A percentile compares a stretch with the other conserved stretches of the same genome.
These are phyloP conservation scores for Drosophila tanythrix DNA, from an alignment of 2,888 invertebrate genomes.

Conservation along the genomic window DNA sequence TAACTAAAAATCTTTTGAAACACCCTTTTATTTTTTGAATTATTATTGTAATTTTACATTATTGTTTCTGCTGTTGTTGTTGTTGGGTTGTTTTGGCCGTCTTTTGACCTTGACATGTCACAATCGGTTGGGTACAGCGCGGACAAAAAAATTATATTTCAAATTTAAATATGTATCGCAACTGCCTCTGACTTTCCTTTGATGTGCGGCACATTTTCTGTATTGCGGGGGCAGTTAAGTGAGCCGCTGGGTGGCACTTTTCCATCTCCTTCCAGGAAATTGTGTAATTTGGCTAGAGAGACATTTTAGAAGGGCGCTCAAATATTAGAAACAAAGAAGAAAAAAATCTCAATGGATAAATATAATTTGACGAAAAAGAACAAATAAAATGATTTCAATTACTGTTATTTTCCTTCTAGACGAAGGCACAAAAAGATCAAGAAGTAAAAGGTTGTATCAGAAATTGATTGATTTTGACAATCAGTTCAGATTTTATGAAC, in stretches of 20 bases:
- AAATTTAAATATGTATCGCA: slow-evolving; percentile 38
- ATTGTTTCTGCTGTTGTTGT: neutral
- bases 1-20: slow-evolving; percentile 30
- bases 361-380: neutral
- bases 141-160: slow-evolving; percentile 30
- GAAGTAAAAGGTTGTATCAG: neutral
- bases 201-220: slow-evolving; percentile 43
- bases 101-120: slow-evolving; percentile 49
- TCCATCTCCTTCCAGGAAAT: slow-evolving; percentile 26
- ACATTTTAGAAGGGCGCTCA: slow-evolving; percentile 34
- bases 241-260: neutral
- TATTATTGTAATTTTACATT: slow-evolving; percentile 11
- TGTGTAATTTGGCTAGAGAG: slow-evolving; percentile 42
- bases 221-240: neutral
- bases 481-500: neutral
- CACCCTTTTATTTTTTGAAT: neutral
- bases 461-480: neutral
- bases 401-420: neutral
- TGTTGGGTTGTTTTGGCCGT: slow-evolving; percentile 12
- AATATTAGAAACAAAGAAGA: slow-evolving; percentile 8
- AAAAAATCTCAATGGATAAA: slow-evolving; percentile 5
- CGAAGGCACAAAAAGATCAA: neutral
- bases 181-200: slow-evolving; percentile 36
- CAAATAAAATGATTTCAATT: neutral
- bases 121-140: slow-evolving; percentile 29